phyloP scores from a whole-genome alignment of 2,797 vertebrate species.

The Enteromius mattozi region DNA sequence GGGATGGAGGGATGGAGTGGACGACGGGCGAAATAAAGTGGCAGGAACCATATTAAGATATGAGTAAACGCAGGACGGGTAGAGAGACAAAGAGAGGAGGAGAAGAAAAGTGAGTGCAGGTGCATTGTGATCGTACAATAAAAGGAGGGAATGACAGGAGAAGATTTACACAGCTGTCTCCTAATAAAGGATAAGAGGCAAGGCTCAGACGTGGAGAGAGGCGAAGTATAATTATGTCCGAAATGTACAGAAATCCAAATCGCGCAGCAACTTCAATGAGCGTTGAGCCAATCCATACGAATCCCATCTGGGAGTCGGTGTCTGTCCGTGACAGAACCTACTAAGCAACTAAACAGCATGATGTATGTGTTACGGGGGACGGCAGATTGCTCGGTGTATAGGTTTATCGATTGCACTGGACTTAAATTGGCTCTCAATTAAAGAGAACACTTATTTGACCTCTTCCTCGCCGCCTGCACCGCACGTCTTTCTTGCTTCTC shows the following conservation, averaged over 20 bases:
- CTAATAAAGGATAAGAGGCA: slow-evolving; percentile 53
- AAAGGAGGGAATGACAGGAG: slow-evolving; percentile 50
- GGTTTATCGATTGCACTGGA: slow-evolving; percentile 75
- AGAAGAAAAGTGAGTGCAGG: slow-evolving; percentile 42
- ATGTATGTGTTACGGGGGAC: slow-evolving; percentile 64
- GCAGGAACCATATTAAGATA: slow-evolving; percentile 18
- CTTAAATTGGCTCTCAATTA: slow-evolving; percentile 82
- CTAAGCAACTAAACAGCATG: slow-evolving; percentile 63
- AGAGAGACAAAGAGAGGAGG: slow-evolving; percentile 36
- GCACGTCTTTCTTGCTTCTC: slow-evolving; percentile 60
- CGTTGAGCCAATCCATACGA: slow-evolving; percentile 11
- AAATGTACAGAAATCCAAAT: slow-evolving; percentile 22
- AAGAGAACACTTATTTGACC: slow-evolving; percentile 76
- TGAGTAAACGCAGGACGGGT: slow-evolving; percentile 34
- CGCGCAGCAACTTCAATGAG: slow-evolving; percentile 36
- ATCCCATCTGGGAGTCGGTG: slow-evolving; percentile 52
- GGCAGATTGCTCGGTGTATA: slow-evolving; percentile 70
- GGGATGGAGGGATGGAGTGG: slow-evolving; percentile 61
- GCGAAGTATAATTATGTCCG: slow-evolving; percentile 32
- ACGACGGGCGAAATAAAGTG: background rate
- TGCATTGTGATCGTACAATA: slow-evolving; percentile 56
- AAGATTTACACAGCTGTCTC: slow-evolving; percentile 56
- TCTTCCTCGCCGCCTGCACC: slow-evolving; percentile 63
- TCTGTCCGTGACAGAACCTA: slow-evolving; percentile 55
- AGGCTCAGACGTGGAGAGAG: slow-evolving; percentile 8